Base-by-base conservation (phyloP, 2,888 invertebrate genomes). In the Drosophila koepferae region DNA sequence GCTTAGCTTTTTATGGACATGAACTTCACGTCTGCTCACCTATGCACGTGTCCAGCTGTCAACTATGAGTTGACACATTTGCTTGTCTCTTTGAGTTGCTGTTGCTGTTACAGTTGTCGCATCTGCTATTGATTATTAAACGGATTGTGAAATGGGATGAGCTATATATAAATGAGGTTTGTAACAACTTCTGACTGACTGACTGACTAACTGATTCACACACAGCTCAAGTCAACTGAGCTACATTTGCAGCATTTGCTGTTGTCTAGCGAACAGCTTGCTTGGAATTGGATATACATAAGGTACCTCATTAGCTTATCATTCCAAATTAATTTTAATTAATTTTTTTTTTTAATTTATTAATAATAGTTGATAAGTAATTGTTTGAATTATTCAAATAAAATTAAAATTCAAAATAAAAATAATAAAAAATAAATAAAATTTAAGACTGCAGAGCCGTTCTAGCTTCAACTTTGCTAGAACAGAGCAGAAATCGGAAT, bases 41-140 rank as follows among this genome's bases (percentile, higher is more conserved):
- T 69, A 63, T 56, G 36, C 60, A 63, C 60, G 40, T 72, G 73
- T 61, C 65, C 76, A 54, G 23, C 65, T 71, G 66, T 68, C 77
- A 68, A 64, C 67, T 66, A 49, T 68, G 62, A 77, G 73, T 55
- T 76, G 81, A 81, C 77, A 79, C 77, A 79, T 81, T 77, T 66
- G 60, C 59, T 66, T 65, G 14, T 55, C 63, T 28, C 41, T 63
- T 65, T 61, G 61, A 63, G 69, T 44, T 55, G 61, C 44, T 66
- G 9, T 9, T 16, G 9, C 1, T n/a, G 66, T 51, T 63, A 65
- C 67, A 69, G 53, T 53, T 63, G 66, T 49, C 56, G 16, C 71
- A 67, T 49, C 63, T 73, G 61, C 48, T 34, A 31, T 51, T 63
- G 34, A 31, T 58, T 61, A 46, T 60, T 77, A 63, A 74, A 65